Evolutionary conservation across 2,888 invertebrate genomes (phyloP).

Genomic region (Dasypogon diadema): DNA sequence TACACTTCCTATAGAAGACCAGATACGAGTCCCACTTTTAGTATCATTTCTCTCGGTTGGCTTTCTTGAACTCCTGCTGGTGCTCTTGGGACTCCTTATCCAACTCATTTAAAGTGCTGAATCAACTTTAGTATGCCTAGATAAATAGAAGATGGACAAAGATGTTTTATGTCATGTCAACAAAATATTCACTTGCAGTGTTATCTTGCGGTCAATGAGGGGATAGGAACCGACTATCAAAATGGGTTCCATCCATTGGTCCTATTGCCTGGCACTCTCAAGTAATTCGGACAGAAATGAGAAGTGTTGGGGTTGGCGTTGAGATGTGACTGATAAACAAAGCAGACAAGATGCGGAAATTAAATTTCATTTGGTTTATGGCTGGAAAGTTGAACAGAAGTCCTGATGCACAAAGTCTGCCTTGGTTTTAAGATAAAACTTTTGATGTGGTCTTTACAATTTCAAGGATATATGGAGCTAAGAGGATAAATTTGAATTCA

Average conservation of each 20-base stretch:
- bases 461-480: neutral
- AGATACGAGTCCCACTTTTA: constrained; percentile 34
- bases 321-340: constrained; percentile 6
- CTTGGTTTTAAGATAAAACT: neutral
- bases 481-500: neutral
- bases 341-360: constrained; percentile 9
- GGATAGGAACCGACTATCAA: neutral
- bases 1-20: constrained; percentile 24
- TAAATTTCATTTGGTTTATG: constrained; percentile 1
- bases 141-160: constrained; percentile 18
- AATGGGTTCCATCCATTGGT: neutral
- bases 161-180: constrained; percentile 38
- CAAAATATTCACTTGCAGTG: constrained; percentile 36
- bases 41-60: constrained; percentile 23
- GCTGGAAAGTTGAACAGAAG: neutral
- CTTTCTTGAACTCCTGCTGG: neutral
- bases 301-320: neutral
- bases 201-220: constrained; percentile 28
- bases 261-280: neutral
- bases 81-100: neutral
- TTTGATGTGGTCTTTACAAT: neutral
- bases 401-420: neutral
- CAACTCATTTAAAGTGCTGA: constrained; percentile 37
- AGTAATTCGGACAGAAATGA: neutral
- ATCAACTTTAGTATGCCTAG: constrained; percentile 14